Evolutionary conservation across 2,888 invertebrate species (phyloP), one percentile per base, ranked within the genome.

Genomic region (Sphaerophoria taeniata): DNA sequence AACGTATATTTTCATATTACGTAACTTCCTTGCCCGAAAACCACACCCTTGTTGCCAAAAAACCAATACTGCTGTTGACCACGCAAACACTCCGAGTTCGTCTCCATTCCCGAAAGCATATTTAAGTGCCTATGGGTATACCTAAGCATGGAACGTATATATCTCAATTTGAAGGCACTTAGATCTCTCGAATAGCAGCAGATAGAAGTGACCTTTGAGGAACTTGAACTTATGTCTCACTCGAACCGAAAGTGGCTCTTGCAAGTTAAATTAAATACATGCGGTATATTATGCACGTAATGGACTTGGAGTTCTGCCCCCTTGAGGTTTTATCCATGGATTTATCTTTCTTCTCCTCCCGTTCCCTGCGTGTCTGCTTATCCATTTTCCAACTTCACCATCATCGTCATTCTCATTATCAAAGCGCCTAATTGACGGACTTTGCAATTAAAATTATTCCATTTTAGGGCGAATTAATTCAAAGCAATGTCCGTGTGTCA

Each of bases 391-490:
- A 9, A 6, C 45, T 56, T 45, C 49, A 58, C 34, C 33, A 14
- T 9, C 67, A 16, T 16, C 53, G 16, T 36, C 36, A 6, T n/a
- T n/a, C n/a, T 5, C 11, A n/a, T 43, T 39, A 36, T 47, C 9
- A 24, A 9, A 47, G 56, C 14, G 65, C 47, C 70, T 85, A 85
- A 85, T 85, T 85, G 85, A 85, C 73, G 58, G 70, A 81, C 76
- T 85, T 85, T 85, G 85, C 80, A 85, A 85, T 85, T 85, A 81
- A 85, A 85, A 85, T 85, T 85, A 85, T 85, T 85, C 85, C 85
- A 84, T 80, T 84, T 80, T 61, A 71, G 80, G 55, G 67, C 67
- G 70, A 85, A 85, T 85, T 85, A 85, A 85, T 85, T 85, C 81
- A 81, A 85, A 85, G 76, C 73, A 60, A 56, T 81, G 55, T 65